phyloP scores from a whole-genome alignment of 2,113 vertebrate species.

The Piaya cayana region DNA sequence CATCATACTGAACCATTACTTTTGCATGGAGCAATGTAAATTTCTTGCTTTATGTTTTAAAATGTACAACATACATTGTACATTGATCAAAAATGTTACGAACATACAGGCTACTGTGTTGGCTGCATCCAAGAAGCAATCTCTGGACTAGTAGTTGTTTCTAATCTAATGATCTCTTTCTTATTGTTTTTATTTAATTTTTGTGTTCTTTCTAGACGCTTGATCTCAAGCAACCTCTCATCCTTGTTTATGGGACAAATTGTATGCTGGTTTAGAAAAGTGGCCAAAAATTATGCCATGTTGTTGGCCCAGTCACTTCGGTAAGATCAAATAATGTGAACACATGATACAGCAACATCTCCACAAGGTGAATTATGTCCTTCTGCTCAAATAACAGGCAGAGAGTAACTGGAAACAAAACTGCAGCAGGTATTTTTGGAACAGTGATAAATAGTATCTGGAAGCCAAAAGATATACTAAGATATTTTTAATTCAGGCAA shows the following conservation, averaged over 20 bases:
- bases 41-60: background rate
- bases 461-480: background rate
- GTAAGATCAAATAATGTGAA: background rate
- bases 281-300: background rate
- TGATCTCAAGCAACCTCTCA: background rate
- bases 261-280: background rate
- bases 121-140: background rate
- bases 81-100: background rate
- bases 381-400: background rate
- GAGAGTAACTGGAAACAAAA: background rate
- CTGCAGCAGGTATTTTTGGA: background rate
- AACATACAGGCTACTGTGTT: background rate
- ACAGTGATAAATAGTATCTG: background rate
- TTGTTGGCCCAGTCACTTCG: background rate
- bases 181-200: background rate
- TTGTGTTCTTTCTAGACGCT: background rate
- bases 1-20: fast-evolving
- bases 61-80: background rate
- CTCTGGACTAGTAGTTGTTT: background rate
- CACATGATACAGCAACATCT: background rate
- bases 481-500: background rate
- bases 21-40: background rate
- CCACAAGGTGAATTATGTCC: background rate
- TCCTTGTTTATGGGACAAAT: background rate
- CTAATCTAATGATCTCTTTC: background rate